These are phyloP conservation scores for Phylloscopus trochiloides DNA, from an alignment of 2,113 vertebrate species.

Conservation along the genomic window DNA sequence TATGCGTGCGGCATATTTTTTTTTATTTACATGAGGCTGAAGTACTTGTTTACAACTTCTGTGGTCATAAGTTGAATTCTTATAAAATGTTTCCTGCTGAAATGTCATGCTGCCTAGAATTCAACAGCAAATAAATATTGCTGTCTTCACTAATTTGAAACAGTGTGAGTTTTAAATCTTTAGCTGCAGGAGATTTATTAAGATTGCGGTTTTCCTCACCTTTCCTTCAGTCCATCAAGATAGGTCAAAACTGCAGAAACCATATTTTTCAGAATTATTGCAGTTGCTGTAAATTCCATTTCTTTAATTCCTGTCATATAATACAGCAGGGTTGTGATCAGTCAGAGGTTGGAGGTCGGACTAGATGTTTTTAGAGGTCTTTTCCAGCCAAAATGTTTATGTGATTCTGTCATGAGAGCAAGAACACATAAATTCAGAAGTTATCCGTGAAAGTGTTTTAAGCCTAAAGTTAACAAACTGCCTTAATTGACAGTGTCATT, in stretches of 20 bases:
- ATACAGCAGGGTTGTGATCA: neutral
- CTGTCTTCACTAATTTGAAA: conserved; percentile 80
- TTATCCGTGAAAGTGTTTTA: conserved; percentile 10
- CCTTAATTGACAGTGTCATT: neutral
- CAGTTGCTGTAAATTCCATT: conserved; percentile 29
- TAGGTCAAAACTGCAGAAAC: conserved; percentile 58
- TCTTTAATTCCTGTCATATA: neutral
- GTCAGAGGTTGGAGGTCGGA: neutral
- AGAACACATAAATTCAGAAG: conserved; percentile 12
- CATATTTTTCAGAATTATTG: conserved; percentile 1
- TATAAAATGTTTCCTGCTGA: conserved; percentile 72
- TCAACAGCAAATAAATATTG: conserved; percentile 77
- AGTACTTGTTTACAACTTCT: conserved; percentile 54
- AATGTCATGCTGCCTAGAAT: conserved; percentile 70
- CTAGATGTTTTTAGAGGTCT: neutral
- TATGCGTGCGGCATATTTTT: neutral
- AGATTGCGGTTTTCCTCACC: conserved; percentile 73
- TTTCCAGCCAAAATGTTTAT: neutral
- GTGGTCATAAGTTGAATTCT: conserved; percentile 65
- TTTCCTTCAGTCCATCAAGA: conserved; percentile 66
- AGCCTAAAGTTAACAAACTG: neutral
- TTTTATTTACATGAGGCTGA: neutral
- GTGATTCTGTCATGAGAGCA: neutral
- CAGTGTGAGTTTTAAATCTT: conserved; percentile 75
- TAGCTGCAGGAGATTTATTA: conserved; percentile 77